Percentiles rank a stretch among this genome's conserved stretches.
phyloP scores from a whole-genome alignment of 1,140 invertebrate genomes.

The Hycleus cichorii region DNA sequence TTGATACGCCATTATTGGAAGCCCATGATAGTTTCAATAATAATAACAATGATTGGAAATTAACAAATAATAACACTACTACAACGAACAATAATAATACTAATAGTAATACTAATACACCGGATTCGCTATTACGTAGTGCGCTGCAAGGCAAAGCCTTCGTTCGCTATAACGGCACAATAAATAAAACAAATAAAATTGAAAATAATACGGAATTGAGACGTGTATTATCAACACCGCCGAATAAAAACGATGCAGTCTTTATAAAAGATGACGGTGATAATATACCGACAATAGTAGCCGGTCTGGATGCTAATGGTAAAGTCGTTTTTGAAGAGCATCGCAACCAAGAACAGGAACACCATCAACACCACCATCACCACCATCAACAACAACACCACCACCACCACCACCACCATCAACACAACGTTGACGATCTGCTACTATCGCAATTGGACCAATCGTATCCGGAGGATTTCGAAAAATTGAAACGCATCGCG shows the following conservation, averaged over 20 bases:
- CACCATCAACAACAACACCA: conserved; percentile 40
- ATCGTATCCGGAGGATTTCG: conserved; percentile 61
- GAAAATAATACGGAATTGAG: conserved; percentile 44
- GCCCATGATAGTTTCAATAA: conserved; percentile 48
- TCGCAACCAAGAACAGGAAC: conserved; percentile 43
- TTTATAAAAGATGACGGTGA: conserved; percentile 39
- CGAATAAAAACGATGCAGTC: conserved; percentile 43
- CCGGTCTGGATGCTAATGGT: conserved; percentile 43
- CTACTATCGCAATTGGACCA: conserved; percentile 61
- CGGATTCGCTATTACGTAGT: conserved; percentile 68
- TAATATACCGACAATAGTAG: conserved; percentile 41
- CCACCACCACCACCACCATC: conserved; percentile 48
- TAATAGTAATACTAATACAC: conserved; percentile 42
- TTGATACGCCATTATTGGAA: conserved; percentile 46
- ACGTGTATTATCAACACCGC: conserved; percentile 43
- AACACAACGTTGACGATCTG: conserved; percentile 61
- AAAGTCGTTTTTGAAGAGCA: conserved; percentile 40
- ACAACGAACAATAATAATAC: conserved; percentile 27
- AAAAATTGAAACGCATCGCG: conserved; percentile 65
- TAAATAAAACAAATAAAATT: conserved; percentile 30
- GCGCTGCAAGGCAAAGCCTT: conserved; percentile 67
- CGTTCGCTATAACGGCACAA: conserved; percentile 47
- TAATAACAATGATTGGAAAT: conserved; percentile 75
- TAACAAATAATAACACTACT: conserved; percentile 17
- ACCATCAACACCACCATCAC: conserved; percentile 48